Evolutionary conservation across 1,140 invertebrate species (phyloP).

Genomic region (Bacillus rossius): DNA sequence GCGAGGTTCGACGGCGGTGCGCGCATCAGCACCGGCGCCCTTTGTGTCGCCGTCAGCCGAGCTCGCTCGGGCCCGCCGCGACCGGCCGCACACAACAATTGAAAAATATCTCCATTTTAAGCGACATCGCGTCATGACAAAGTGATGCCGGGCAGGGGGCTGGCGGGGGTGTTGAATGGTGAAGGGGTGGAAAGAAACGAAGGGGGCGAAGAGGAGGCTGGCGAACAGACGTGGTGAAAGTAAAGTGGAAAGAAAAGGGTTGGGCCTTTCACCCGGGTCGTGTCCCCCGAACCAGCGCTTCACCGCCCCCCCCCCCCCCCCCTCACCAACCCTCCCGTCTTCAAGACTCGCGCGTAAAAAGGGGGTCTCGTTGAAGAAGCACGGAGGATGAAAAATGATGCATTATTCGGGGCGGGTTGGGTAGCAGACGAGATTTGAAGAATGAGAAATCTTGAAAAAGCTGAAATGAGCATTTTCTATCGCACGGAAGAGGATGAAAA

Average conservation of each 20-base stretch:
- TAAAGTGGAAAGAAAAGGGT: not conserved
- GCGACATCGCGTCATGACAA: conserved; percentile 8
- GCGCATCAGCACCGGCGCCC: too few relatives aligned
- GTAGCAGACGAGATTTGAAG: conserved; percentile 2
- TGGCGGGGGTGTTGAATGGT: not conserved
- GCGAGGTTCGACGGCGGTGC: too few relatives aligned
- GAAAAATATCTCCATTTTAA: conserved; percentile 12
- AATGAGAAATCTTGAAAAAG: conserved; percentile 11
- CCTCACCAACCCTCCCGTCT: not conserved
- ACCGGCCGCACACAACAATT: not conserved
- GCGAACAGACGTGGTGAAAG: too few relatives aligned
- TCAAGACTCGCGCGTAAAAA: not conserved
- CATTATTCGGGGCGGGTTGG: conserved; percentile 6
- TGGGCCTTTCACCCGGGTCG: not conserved
- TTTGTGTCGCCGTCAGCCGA: too few relatives aligned
- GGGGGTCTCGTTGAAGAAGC: not conserved
- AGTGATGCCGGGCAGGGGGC: conserved; percentile 2
- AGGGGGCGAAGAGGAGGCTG: too few relatives aligned
- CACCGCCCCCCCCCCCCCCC: not conserved
- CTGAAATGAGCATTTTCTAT: conserved; percentile 11
- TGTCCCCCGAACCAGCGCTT: not conserved
- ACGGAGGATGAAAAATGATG: conserved; percentile 8
- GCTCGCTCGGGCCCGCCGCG: too few relatives aligned
- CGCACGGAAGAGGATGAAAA: not conserved
- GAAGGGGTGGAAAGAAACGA: too few relatives aligned